A percentile compares a stretch with the other conserved stretches of the same genome.
These are phyloP conservation scores for Ruditapes philippinarum DNA, from an alignment of 1,140 invertebrate species.

Conservation along the genomic window DNA sequence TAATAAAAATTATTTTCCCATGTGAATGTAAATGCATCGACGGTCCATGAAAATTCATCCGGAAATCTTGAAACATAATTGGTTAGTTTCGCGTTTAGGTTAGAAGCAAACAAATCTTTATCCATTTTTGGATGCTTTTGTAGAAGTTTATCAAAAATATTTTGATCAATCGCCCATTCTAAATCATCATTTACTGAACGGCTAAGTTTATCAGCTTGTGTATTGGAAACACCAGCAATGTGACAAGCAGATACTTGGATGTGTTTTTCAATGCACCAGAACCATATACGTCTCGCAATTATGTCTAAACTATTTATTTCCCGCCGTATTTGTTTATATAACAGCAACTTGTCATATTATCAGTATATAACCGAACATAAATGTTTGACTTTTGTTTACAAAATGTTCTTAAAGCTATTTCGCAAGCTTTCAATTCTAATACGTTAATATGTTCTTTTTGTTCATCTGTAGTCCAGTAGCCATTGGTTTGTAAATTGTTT, in stretches of 20 bases:
- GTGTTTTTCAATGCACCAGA: slow-evolving; percentile 9
- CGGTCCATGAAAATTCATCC: neutral
- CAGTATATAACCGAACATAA: slow-evolving; percentile 23
- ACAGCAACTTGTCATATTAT: slow-evolving; percentile 28
- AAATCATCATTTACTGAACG: slow-evolving; percentile 9
- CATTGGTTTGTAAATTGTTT: neutral
- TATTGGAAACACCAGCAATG: neutral
- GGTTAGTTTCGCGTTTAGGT: neutral
- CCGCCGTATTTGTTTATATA: slow-evolving; percentile 20
- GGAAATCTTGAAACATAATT: neutral
- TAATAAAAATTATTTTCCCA: slow-evolving; percentile 28
- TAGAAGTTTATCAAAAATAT: neutral
- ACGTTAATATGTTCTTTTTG: slow-evolving; percentile 23
- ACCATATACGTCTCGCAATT: neutral
- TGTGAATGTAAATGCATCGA: slow-evolving; percentile 57
- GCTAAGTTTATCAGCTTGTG: slow-evolving; percentile 4
- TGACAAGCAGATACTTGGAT: slow-evolving; percentile 10
- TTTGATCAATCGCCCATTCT: neutral
- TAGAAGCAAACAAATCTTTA: slow-evolving; percentile 2
- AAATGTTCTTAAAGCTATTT: neutral
- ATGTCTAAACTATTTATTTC: neutral
- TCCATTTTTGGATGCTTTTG: neutral
- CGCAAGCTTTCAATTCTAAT: slow-evolving; percentile 47
- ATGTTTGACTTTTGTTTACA: neutral
- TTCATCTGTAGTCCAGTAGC: neutral